These are phyloP conservation scores for Oreochromis tanganicae DNA, from an alignment of 2,113 vertebrate species.

Conservation along the genomic window DNA sequence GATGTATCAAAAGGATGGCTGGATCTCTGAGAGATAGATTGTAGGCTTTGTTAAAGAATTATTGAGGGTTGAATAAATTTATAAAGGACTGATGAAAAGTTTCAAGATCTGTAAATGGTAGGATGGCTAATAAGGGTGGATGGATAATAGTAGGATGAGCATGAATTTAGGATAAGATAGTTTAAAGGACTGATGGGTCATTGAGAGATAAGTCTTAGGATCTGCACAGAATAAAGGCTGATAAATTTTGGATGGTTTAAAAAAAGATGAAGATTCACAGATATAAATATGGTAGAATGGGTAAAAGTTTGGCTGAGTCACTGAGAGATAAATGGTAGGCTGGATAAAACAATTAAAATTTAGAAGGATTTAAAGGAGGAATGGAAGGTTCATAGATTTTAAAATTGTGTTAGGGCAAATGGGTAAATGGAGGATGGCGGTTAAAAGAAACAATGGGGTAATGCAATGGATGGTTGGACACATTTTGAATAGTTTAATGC, in stretches of 20 bases:
- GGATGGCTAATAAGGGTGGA: background rate
- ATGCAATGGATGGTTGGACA: background rate
- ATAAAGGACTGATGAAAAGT: background rate
- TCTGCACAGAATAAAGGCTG: background rate
- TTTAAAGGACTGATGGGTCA: background rate
- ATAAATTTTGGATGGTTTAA: background rate
- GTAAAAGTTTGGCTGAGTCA: background rate
- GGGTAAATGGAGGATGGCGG: background rate
- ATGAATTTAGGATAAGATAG: background rate
- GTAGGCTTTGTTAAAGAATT: background rate
- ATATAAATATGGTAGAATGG: background rate
- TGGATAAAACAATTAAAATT: background rate
- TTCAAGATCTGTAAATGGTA: background rate
- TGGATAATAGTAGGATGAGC: background rate
- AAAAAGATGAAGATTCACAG: background rate
- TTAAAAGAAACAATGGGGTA: background rate
- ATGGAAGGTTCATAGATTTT: background rate
- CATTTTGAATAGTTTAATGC: background rate
- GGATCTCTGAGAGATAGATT: background rate
- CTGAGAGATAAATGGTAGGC: background rate
- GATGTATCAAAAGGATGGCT: background rate
- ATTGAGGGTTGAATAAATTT: background rate
- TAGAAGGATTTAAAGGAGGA: background rate
- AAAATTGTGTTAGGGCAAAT: background rate
- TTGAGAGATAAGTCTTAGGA: background rate